Percentiles rank a stretch among this genome's conserved stretches.
phyloP scores from a whole-genome alignment of 2,113 vertebrate species.

The Eurypyga helias region DNA sequence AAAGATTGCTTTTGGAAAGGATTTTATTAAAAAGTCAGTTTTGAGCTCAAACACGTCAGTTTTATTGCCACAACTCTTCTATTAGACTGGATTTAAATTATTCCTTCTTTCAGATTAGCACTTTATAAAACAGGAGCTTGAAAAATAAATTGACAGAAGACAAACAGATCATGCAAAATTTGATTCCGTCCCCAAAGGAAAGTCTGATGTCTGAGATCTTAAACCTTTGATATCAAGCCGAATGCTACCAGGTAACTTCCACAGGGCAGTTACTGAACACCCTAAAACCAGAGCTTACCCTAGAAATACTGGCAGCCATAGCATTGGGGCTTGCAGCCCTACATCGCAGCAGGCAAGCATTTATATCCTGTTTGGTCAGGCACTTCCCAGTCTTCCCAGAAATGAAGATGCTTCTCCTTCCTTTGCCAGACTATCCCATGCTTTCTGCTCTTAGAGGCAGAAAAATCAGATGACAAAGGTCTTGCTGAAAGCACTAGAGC shows the following conservation, averaged over 20 bases:
- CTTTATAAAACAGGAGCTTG: neutral
- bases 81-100: neutral
- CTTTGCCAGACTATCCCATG: neutral
- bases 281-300: neutral
- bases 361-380: neutral
- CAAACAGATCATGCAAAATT: neutral
- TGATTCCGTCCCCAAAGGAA: neutral
- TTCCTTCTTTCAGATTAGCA: neutral
- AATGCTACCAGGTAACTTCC: neutral
- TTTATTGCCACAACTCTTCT: neutral
- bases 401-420: neutral
- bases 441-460: neutral
- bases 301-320: neutral
- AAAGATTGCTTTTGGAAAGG: neutral
- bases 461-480: neutral
- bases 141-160: slow-evolving; percentile 11
- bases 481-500: neutral
- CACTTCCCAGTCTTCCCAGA: slow-evolving; percentile 2
- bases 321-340: neutral
- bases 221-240: neutral
- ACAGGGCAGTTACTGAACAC: neutral
- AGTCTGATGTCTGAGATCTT: neutral
- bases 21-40: neutral
- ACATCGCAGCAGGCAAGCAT: neutral
- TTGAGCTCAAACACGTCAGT: slow-evolving; percentile 3